Conservation (phyloP, 1,140 invertebrate species). For the Neodiprion fabricii region DNA sequence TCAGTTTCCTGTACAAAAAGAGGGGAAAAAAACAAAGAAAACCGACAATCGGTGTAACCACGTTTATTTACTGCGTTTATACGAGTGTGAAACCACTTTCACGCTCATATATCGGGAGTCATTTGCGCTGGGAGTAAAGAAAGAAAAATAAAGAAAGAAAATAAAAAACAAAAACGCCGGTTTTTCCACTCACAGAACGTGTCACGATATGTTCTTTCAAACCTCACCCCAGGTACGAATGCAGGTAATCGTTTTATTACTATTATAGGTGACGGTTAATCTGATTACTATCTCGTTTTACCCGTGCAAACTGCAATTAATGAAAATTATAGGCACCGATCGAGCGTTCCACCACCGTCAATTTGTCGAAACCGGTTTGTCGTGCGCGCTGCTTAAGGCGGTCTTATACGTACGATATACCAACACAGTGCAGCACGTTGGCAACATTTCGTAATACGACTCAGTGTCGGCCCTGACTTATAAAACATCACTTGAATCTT, state of each 20-base stretch:
- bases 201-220: no score
- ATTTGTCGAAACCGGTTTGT: neutral
- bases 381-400: neutral
- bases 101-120: no score
- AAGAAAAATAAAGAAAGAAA: no score
- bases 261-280: neutral
- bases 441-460: neutral
- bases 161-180: no score
- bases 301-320: neutral
- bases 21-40: no score
- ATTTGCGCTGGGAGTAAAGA: no score
- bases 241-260: neutral
- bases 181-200: no score
- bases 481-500: constrained; percentile 1
- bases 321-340: neutral
- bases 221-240: no score
- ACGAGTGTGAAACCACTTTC: no score
- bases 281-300: neutral
- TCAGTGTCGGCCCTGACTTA: neutral
- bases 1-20: no score
- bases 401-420: neutral
- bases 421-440: neutral
- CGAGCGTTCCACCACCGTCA: neutral
- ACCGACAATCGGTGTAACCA: no score
- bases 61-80: no score